Base-by-base conservation (phyloP, 2,113 vertebrate species). In the Cynopterus brachyotis region DNA sequence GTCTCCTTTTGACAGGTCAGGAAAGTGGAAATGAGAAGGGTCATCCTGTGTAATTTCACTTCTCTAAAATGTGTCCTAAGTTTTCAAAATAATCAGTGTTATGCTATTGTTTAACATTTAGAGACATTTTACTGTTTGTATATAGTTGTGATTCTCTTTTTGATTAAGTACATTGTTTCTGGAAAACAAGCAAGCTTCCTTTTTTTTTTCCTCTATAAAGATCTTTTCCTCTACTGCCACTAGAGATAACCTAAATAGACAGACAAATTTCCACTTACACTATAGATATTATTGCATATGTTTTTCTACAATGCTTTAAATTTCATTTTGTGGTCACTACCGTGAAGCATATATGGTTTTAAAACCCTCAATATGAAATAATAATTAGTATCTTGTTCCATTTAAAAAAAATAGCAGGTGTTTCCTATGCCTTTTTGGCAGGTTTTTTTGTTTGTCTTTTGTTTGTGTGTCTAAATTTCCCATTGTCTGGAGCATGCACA, bases 391-490 rank as follows among this genome's bases (percentile, higher is more conserved):
- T 86, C 76, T 96, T 95, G 57, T 93, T 97, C 96, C 94, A 89
- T 85, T 85, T 53, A 40, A 24, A 82, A 82, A 47, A 93, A 89
- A 67, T 9, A 40, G 40, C 97, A 97, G 97, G 94, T 98, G 97
- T 97, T 98, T 98, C 97, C 97, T 97, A 15, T 50, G 84, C 84
- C 55, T 73, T 50, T 87, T 80, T 95, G 96, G 95, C 87, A 76
- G 24, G 35, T 55, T 78, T 73, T 26, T 3, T 76, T 89, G 67
- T 96, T 93, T 94, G 67, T 20, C 86, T 93, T 95, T 78, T 91
- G 95, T 75, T 97, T 98, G 64, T 69, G 85, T 10, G 84, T 62
- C 85, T 16, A 1, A 84, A 91, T 95, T 94, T 89, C 80, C 98
- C 97, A 92, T 95, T 98, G 95, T 98, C 94, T 95, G 22, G n/a